These are phyloP conservation scores for Piaya cayana DNA, from an alignment of 2,113 vertebrate genomes.

Conservation along the genomic window DNA sequence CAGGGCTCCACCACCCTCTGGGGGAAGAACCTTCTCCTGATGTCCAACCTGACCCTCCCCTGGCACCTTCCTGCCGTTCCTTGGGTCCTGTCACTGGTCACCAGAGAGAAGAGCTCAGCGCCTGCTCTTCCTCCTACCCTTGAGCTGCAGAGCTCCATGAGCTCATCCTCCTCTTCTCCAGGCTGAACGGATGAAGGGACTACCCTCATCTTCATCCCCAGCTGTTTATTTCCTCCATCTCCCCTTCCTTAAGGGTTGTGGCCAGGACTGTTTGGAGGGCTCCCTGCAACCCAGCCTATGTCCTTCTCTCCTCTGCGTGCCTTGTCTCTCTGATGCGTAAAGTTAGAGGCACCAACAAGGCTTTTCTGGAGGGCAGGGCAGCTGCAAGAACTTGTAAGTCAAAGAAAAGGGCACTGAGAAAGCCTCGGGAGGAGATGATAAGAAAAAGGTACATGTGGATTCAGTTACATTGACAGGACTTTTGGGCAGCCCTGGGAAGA, in stretches of 20 bases:
- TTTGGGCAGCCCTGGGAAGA: slow-evolving; percentile 21
- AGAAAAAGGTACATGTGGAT: background rate
- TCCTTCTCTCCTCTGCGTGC: background rate
- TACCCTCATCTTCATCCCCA: background rate
- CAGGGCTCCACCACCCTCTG: too few species aligned
- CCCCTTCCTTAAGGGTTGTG: background rate
- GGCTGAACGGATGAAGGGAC: too few species aligned
- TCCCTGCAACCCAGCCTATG: background rate
- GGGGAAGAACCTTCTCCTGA: too few species aligned
- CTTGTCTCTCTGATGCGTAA: background rate
- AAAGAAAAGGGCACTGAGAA: background rate
- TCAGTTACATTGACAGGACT: background rate
- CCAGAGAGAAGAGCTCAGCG: too few species aligned
- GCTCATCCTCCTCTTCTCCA: too few species aligned
- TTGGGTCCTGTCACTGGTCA: too few species aligned
- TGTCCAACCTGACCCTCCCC: too few species aligned
- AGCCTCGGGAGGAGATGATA: background rate
- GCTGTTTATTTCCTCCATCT: background rate
- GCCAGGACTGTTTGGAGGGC: background rate
- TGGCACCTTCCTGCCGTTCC: too few species aligned
- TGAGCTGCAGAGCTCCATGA: too few species aligned
- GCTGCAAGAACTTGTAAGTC: background rate
- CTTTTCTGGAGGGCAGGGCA: background rate
- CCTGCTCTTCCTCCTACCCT: too few species aligned
- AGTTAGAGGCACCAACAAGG: background rate